Evolutionary conservation across 2,797 vertebrate species (phyloP), one percentile per base, ranked within the genome.

Genomic region (Falco novaeseelandiae): DNA sequence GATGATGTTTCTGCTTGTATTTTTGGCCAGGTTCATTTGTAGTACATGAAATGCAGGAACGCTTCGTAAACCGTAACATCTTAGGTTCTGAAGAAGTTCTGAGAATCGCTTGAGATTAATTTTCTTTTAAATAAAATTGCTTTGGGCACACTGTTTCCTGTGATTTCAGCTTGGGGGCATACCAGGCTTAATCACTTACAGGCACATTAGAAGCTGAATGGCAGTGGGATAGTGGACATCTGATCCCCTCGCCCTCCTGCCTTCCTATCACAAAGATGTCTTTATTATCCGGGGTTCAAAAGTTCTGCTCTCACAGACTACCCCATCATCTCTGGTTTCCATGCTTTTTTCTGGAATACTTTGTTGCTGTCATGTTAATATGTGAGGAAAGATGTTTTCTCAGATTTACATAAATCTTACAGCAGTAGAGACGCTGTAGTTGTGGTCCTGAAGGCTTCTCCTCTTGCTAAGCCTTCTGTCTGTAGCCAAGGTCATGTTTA

Each of bases 211-310:
- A 82, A 91, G 57, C 57, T 2, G 2, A 95, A 70, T 26, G 87
- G 88, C 73, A 80, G 2, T 81, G 87, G 87, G 90, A 79, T 74
- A 76, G 58, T 29, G 48, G 95, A 94, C 91, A 97, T 97, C 85
- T 93, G 96, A 96, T 97, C 82, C 80, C n/a, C 63, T 93, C n/a
- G 27, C 49, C 76, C 80, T 93, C 23, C 12, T 91, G 77, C 83
- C 69, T 97, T 93, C 74, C 67, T 34, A 44, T 96, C 91, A 98
- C 96, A 97, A 97, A 97, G 97, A 96, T 97, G 92, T 79, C 95
- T 96, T 97, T 97, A 95, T 96, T 96, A 69, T 76, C 44, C 0
- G 26, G 70, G 70, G 79, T 97, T 98, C 92, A 96, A 83, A 96
- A 97, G 96, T 96, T 97, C 96, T 95, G 63, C 89, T 96, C 88